Base-by-base conservation (phyloP, 2,888 invertebrate genomes). In the Dilophus febrilis region DNA sequence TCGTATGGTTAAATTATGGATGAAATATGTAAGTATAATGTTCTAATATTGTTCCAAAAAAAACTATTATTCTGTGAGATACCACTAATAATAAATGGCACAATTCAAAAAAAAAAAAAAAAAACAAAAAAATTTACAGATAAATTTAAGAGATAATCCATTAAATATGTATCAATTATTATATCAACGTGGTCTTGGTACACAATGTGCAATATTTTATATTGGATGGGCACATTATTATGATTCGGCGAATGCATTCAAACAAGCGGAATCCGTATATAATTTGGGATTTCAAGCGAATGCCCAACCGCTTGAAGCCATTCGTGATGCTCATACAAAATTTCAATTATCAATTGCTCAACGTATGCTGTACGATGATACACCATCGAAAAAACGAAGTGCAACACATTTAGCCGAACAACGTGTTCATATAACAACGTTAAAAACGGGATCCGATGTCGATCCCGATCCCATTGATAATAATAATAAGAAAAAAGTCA, bases 161-260 rank as follows among this genome's bases (percentile, higher is more conserved):
- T 55, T 80, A 51, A 81, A 78, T 58, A 71, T 90, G 45, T 92
- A 82, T 64, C 80, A 82, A 59, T 76, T 81, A 55, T 67, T 91
- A 51, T 78, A 79, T 53, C 77, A 76, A 48, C 77, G 78, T 51
- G 82, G 82, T 18, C 74, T 91, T 47, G 90, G 90, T 16, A 74
- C 74, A 19, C 77, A 79, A 55, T 76, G 85, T 52, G 77, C 90
- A 3, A 76, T 77, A 45, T 80, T 92, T 56, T 94, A 91, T 55
- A 73, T 80, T 47, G 80, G 83, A 6, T 92, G 92, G 88, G 86
- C 92, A 1, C 81, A 78, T 53, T 82, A 83, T 51, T 76, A 86
- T 50, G 91, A 92, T 57, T 75, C 77, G 45, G 68, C 71, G 13
- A 81, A 80, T 43, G 86, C 91, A 59, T 77, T 74, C 48, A 84